phyloP scores from a whole-genome alignment of 2,797 vertebrate genomes.

The Malurus leucopterus region DNA sequence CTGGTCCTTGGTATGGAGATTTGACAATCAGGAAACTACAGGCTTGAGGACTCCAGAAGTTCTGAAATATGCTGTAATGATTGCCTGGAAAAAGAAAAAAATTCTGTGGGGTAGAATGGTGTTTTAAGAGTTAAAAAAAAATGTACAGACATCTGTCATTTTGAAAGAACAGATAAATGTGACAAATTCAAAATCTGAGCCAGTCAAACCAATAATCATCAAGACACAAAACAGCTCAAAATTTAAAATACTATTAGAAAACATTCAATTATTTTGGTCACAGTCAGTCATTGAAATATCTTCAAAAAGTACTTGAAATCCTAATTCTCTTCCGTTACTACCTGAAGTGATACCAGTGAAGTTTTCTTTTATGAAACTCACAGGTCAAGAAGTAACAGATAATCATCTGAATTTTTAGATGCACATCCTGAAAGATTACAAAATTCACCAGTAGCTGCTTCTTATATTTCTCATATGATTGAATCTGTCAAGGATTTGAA shows the following conservation, averaged over 20 bases:
- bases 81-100: background rate
- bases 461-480: background rate
- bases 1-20: background rate
- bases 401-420: background rate
- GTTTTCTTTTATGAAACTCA: background rate
- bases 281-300: background rate
- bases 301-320: background rate
- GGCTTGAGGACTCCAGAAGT: background rate
- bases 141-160: background rate
- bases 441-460: background rate
- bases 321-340: background rate
- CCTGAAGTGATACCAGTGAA: background rate
- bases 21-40: background rate
- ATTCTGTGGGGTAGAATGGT: background rate
- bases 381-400: background rate
- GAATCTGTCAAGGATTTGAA: slow-evolving; percentile 25
- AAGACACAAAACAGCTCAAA: background rate
- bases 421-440: background rate
- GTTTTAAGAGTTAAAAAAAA: background rate
- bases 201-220: background rate
- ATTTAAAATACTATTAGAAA: background rate
- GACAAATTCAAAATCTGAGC: background rate
- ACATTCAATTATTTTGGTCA: background rate
- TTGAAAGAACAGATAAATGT: background rate
- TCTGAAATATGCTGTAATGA: background rate